Conservation (phyloP, 2,113 vertebrate species). For the Mesitornis unicolor region DNA sequence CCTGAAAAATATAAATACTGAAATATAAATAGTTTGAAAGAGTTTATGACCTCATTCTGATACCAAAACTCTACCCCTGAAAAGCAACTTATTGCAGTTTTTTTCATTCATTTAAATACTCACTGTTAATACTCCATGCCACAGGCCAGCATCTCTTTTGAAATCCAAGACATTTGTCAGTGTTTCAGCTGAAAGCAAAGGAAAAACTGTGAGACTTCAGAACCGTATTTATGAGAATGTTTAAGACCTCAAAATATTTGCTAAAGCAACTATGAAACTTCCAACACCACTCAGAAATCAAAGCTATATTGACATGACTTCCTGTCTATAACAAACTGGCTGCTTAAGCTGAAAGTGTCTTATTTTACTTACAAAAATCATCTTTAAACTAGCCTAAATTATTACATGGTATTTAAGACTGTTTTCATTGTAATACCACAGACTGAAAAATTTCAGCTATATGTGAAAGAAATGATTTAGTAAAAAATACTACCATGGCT, state of each 20-base stretch:
- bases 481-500: not conserved
- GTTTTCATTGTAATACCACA: not conserved
- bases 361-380: not conserved
- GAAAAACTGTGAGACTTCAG: not conserved
- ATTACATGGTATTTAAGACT: not conserved
- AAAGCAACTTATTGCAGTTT: not conserved
- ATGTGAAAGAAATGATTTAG: not conserved
- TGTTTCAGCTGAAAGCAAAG: constrained; percentile 83
- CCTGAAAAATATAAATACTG: not conserved
- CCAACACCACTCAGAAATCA: not conserved
- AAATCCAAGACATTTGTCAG: constrained; percentile 96
- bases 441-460: not conserved
- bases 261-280: not conserved
- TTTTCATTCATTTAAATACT: constrained; percentile 55
- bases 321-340: not conserved
- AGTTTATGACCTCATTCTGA: not conserved
- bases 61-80: not conserved
- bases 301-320: not conserved
- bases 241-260: not conserved
- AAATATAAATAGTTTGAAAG: not conserved
- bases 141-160: constrained; percentile 94
- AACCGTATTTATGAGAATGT: not conserved
- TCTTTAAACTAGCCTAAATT: not conserved
- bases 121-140: constrained; percentile 93
- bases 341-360: not conserved